Evolutionary conservation across 2,113 vertebrate genomes (phyloP).

Genomic region (Athene cunicularia): DNA sequence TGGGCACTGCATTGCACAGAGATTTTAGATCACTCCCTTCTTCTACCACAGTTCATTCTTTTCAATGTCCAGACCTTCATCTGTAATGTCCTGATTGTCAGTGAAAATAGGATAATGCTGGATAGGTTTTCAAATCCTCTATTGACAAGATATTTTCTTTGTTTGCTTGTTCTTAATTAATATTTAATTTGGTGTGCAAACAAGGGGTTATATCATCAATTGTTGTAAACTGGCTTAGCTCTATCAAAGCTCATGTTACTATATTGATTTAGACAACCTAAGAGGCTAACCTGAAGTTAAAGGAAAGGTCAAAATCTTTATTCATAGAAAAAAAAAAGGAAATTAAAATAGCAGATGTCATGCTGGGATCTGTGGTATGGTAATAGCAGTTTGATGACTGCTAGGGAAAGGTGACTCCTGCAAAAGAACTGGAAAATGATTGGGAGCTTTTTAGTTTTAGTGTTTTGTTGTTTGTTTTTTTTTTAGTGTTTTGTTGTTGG

Average conservation of each 20-base stretch:
- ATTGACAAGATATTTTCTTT: background rate
- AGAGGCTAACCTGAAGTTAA: background rate
- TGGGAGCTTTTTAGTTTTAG: background rate
- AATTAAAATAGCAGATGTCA: background rate
- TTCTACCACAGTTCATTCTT: background rate
- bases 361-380: background rate
- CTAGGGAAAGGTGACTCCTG: background rate
- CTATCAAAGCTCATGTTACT: background rate
- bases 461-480: background rate
- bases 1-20: background rate
- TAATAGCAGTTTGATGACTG: background rate
- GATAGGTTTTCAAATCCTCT: background rate
- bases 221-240: background rate
- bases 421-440: background rate
- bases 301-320: background rate
- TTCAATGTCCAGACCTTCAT: background rate
- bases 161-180: constrained; percentile 14
- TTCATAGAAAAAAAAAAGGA: background rate
- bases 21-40: background rate
- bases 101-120: background rate
- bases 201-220: background rate
- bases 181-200: constrained; percentile 5
- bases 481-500: background rate
- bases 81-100: background rate
- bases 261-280: background rate